Evolutionary conservation across 1,140 invertebrate species (phyloP), one percentile per base, ranked within the genome.

Genomic region (Hypsibius dujardini): DNA sequence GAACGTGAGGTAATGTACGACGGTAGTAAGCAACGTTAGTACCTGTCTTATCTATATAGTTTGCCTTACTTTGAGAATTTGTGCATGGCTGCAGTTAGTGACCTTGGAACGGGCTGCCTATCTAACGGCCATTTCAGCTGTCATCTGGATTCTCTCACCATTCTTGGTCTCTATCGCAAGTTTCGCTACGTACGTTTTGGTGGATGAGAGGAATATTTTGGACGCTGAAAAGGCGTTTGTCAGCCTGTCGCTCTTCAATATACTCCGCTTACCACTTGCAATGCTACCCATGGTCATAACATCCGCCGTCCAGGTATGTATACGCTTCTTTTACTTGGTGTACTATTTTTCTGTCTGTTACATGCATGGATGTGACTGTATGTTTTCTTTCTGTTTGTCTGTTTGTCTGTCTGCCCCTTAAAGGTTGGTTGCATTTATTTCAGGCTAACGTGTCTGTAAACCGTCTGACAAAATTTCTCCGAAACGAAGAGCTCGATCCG

Each of bases 201-300:
- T 79, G 12, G 79, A 80, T 72, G 74, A 78, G 46, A 74, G 75
- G 3, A 79, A 84, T 74, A 71, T 80, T 47, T 76, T 84, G 60
- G 83, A 84, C 78, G 81, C 85, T 3, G 78, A 84, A 75, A 84
- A 82, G 74, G 84, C 84, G 40, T 85, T 87, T 79, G 85, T 87
- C 28, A 83, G 84, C 40, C 75, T 86, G 28, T 79, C 84, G 3
- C 76, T 86, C 14, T 76, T 74, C 71, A 73, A 73, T 3, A 76
- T 76, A 2, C 59, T 76, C 1, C 75, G 76, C 1, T 76, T 76
- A 45, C 76, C 76, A 47, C 74, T 92, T 76, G 88, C 87, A 77
- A 88, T 90, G 86, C 84, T 90, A 80, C 88, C 88, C 77, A 90
- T 90, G 86, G 86, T 90, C 84, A 89, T 91, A 79, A 84, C 86